Base-by-base conservation (phyloP, 1,140 invertebrate genomes). In the Drosophila tristis region DNA sequence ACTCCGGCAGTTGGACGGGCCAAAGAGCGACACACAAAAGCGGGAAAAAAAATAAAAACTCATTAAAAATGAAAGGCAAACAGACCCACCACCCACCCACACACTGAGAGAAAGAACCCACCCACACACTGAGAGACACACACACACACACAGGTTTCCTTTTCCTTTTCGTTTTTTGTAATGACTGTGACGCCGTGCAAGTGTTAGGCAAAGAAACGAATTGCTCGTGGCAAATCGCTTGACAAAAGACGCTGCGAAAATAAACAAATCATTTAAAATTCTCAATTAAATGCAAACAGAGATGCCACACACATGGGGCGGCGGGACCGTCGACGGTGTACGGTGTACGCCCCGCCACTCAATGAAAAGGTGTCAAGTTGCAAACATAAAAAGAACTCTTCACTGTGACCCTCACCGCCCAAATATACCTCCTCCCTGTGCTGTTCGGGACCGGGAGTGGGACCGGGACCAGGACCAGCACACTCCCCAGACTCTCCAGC, bases 221-320 rank as follows among this genome's bases (percentile, higher is more conserved):
- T 58, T 43, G 82, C 82, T 84, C 48, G 48, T 62, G 79, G 84
- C 74, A 61, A 75, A 76, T 73, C 67, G 77, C 78, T 80, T 64
- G 77, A 89, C 78, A 89, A 89, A 89, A 89, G 84, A 75, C 66
- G 77, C 53, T 62, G 48, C 43, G 48, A 85, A 77, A 66, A 86
- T 80, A 87, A 84, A 89, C 84, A 89, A 87, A 87, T 87, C 82
- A 89, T 89, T 89, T 84, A 63, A 89, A 89, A 89, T 89, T 89
- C 84, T 89, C 84, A 89, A 87, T 89, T 87, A 89, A 87, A 87
- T 64, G 78, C 74, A 80, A 86, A 85, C 68, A 86, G 54, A 56
- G 11, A 15, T 23, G 50, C 55, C 48, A 25, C 57, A 26, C 45
- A 55, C 44, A 31, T 8, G 3, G 23, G 2, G 3, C 20, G 20